Percentiles rank a stretch among this genome's conserved stretches.
Evolutionary conservation across 2,797 vertebrate species (phyloP).

Genomic region (Acanthopagrus latus): DNA sequence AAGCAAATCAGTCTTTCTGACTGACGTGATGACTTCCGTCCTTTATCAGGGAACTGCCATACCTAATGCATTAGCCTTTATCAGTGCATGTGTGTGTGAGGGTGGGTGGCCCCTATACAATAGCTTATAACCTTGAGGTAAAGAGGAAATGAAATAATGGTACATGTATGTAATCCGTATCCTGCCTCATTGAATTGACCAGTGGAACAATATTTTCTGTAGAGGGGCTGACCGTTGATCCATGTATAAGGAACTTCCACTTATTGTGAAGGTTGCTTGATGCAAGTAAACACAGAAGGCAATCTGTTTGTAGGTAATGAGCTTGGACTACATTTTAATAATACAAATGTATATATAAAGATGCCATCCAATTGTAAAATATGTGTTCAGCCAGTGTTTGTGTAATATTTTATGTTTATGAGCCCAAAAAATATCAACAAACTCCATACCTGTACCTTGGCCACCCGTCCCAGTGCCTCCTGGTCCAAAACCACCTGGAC

Average conservation of each 20-base stretch:
- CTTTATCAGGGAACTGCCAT: constrained; percentile 66
- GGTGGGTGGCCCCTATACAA: constrained; percentile 49
- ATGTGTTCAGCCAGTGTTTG: not conserved
- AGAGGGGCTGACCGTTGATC: constrained; percentile 2
- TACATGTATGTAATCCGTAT: constrained; percentile 54
- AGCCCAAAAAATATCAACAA: not conserved
- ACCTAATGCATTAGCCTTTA: constrained; percentile 65
- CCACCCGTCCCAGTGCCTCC: constrained; percentile 54
- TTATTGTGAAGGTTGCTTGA: constrained; percentile 44
- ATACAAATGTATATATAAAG: not conserved
- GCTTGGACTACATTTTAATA: not conserved
- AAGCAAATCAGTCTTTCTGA: constrained; percentile 65
- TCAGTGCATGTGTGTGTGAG: constrained; percentile 29
- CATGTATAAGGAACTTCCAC: constrained; percentile 38
- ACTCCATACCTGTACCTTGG: constrained; percentile 50
- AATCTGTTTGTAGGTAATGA: not conserved
- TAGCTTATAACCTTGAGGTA: constrained; percentile 48
- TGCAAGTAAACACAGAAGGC: constrained; percentile 5
- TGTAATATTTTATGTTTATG: not conserved
- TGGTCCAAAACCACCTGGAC: constrained; percentile 62
- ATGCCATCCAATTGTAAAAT: not conserved
- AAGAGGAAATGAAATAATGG: constrained; percentile 75
- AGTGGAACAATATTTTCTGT: constrained; percentile 68
- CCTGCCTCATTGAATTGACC: constrained; percentile 38
- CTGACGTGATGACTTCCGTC: constrained; percentile 67